Conservation (phyloP, 2,888 invertebrate genomes). For the Drosophila borealis region DNA sequence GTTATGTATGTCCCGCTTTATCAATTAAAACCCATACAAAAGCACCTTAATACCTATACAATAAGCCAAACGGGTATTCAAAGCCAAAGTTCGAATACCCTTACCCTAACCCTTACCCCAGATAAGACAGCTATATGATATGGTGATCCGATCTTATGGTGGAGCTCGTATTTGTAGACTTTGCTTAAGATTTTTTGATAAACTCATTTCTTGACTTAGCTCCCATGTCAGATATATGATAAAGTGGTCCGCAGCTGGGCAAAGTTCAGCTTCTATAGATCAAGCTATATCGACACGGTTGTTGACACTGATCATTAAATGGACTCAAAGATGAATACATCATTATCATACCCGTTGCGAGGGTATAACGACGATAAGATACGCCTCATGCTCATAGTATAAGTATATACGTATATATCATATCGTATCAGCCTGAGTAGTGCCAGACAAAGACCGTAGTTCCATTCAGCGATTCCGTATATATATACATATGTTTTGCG, state of each 20-base stretch:
- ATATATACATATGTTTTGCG: slow-evolving; percentile 7
- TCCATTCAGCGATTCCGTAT: slow-evolving; percentile 50
- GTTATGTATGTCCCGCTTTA: slow-evolving; percentile 3
- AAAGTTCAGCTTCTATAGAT: no score
- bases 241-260: no score
- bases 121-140: background rate
- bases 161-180: no score
- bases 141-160: no score
- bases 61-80: background rate
- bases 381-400: slow-evolving; percentile 40
- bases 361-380: slow-evolving; percentile 59
- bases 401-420: slow-evolving; percentile 1
- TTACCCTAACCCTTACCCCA: background rate
- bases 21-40: slow-evolving; percentile 50
- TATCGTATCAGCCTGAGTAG: slow-evolving; percentile 26
- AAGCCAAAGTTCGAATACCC: slow-evolving; percentile 1
- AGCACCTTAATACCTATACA: slow-evolving; percentile 37
- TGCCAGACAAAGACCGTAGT: slow-evolving; percentile 10
- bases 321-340: background rate
- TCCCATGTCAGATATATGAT: no score
- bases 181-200: no score
- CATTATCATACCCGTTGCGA: slow-evolving; percentile 5
- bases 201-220: no score
- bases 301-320: no score
- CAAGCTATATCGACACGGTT: no score